These are phyloP conservation scores for Hyphantria cunea DNA, from an alignment of 1,140 invertebrate genomes.

Conservation along the genomic window DNA sequence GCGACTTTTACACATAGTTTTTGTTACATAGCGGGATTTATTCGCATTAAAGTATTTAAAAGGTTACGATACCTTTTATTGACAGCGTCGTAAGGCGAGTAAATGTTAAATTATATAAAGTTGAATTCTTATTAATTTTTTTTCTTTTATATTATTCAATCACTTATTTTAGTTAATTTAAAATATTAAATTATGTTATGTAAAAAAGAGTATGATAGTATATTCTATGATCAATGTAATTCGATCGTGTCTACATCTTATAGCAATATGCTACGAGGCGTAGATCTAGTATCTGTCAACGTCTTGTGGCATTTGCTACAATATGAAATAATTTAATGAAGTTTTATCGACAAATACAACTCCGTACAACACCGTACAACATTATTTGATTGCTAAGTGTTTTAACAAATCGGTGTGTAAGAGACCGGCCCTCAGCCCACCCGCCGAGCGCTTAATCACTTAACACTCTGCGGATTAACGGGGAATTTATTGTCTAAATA, in stretches of 20 bases:
- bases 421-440: constrained; percentile 54
- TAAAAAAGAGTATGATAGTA: background rate
- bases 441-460: constrained; percentile 75
- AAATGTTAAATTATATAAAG: no score
- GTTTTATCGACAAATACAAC: no score
- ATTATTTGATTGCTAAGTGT: constrained; percentile 37
- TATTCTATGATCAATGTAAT: background rate
- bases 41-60: no score
- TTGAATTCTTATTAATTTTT: no score
- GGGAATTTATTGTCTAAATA: constrained; percentile 24
- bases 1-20: no score
- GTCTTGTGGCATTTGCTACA: no score
- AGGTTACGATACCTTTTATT: no score
- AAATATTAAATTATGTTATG: background rate
- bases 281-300: background rate
- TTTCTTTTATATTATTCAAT: no score
- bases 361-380: constrained; percentile 10
- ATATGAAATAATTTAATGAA: no score
- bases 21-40: no score
- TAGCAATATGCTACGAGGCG: background rate
- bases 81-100: no score
- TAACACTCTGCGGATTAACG: constrained; percentile 70
- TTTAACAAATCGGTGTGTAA: constrained; percentile 74
- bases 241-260: background rate
- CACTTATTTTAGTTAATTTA: no score